A percentile compares a stretch with the other conserved stretches of the same genome.
Evolutionary conservation across 2,888 invertebrate species (phyloP).

Genomic region (Ceriagrion tenellum): DNA sequence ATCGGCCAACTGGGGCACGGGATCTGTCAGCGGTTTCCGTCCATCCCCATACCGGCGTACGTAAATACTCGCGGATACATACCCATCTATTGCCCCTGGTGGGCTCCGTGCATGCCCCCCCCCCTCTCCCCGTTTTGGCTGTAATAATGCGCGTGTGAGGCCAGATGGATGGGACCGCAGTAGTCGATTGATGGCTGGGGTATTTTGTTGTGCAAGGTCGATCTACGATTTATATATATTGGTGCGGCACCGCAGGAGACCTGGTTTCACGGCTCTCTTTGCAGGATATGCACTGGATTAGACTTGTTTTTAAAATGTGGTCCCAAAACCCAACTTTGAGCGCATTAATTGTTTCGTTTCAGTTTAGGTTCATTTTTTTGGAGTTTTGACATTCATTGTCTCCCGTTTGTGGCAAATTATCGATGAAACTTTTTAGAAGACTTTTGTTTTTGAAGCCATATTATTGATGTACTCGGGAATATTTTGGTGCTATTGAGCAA

Average conservation of each 20-base stretch:
- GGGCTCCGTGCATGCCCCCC: neutral
- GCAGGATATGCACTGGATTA: neutral
- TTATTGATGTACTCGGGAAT: too few species aligned
- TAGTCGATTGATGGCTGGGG: neutral
- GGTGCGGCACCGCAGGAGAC: neutral
- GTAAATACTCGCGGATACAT: neutral
- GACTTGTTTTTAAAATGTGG: neutral
- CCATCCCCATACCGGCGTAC: neutral
- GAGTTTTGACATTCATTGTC: too few species aligned
- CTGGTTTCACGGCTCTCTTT: neutral
- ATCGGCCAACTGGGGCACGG: constrained; percentile 39
- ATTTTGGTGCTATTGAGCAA: too few species aligned
- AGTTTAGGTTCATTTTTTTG: too few species aligned
- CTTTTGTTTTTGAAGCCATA: too few species aligned
- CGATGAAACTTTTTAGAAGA: too few species aligned
- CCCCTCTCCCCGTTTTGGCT: neutral
- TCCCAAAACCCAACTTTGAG: too few species aligned
- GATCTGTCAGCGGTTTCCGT: constrained; percentile 44
- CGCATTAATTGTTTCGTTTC: too few species aligned
- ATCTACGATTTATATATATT: neutral
- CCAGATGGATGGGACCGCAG: neutral
- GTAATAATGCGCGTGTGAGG: neutral
- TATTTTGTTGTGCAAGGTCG: neutral
- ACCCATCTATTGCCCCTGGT: neutral
- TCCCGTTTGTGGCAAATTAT: too few species aligned